These are phyloP conservation scores for Geopemphigus sp. DNA, from an alignment of 1,140 invertebrate species.

Conservation along the genomic window DNA sequence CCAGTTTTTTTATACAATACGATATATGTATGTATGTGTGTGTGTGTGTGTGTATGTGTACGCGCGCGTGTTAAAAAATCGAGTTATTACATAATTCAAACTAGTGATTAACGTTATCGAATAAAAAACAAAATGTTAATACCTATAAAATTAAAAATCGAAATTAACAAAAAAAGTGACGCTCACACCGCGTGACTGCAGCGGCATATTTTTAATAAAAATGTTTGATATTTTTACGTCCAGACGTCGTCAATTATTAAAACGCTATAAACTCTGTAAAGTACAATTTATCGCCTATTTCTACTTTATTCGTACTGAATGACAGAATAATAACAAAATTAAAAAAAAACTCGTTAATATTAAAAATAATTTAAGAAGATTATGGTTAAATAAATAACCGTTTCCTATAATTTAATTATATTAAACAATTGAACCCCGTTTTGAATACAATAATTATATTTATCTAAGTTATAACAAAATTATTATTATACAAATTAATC, in stretches of 20 bases:
- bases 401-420: conserved; percentile 11
- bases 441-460: conserved; percentile 20
- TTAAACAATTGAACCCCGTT: conserved; percentile 23
- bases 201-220: neutral
- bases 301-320: neutral
- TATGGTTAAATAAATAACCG: neutral
- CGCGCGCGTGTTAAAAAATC: too few species aligned
- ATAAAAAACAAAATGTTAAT: too few species aligned
- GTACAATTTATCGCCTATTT: neutral
- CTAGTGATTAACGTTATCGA: too few species aligned
- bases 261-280: neutral
- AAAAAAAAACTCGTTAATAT: conserved; percentile 4
- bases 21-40: too few species aligned
- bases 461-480: conserved; percentile 34
- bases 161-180: too few species aligned
- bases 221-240: neutral
- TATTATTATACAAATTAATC: conserved; percentile 9
- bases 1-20: too few species aligned
- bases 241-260: neutral
- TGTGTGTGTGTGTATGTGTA: too few species aligned
- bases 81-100: too few species aligned
- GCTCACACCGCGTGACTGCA: too few species aligned
- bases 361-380: conserved; percentile 11
- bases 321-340: neutral
- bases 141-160: too few species aligned